Conservation (phyloP, 1,140 invertebrate genomes). For the Muscidifurax raptorellus region DNA sequence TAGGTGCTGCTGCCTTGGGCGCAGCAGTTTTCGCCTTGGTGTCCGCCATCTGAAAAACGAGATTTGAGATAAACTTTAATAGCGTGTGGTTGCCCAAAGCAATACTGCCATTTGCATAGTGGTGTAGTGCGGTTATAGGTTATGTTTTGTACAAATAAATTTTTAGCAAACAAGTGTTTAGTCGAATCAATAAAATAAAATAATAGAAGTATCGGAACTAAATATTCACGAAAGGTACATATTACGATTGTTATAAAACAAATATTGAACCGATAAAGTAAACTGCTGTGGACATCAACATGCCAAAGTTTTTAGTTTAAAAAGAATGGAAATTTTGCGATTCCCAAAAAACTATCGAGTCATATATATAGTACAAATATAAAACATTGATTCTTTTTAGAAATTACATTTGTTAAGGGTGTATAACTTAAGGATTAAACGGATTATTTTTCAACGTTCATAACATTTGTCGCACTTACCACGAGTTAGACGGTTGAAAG, state of each 20-base stretch:
- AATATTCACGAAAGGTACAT: background rate
- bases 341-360: constrained; percentile 53
- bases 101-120: background rate
- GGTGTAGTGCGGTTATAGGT: constrained; percentile 21
- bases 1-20: constrained; percentile 54
- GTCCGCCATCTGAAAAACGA: constrained; percentile 56
- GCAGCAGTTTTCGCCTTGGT: constrained; percentile 27
- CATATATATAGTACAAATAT: background rate
- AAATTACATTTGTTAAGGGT: constrained; percentile 37
- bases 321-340: constrained; percentile 2
- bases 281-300: constrained; percentile 25
- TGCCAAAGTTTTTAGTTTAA: background rate
- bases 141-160: constrained; percentile 19
- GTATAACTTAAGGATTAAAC: constrained; percentile 56
- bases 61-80: background rate
- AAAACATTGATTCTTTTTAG: constrained; percentile 44
- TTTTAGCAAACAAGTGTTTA: background rate
- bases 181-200: background rate
- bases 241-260: background rate
- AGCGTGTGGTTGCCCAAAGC: background rate
- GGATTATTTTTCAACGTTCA: constrained; percentile 52
- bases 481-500: constrained; percentile 55
- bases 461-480: constrained; percentile 56
- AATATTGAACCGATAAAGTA: background rate
- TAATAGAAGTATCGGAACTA: background rate